Evolutionary conservation across 2,888 invertebrate genomes (phyloP), one percentile per base, ranked within the genome.

Genomic region (Trichacis sp.): DNA sequence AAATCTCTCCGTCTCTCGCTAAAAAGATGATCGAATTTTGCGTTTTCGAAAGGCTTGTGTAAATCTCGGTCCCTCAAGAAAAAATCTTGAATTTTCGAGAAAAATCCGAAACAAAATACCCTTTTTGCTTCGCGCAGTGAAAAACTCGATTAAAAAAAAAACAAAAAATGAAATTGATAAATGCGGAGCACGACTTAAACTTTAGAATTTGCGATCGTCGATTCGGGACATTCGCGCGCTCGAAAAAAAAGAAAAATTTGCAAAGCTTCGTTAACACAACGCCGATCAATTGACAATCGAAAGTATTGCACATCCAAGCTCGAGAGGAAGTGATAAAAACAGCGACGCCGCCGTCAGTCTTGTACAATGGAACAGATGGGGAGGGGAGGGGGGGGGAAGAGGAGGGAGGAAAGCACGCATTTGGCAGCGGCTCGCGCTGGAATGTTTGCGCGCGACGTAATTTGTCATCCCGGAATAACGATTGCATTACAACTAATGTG

Each of bases 61-160:
- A 57, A 65, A 51, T 57, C 64, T 60, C 61, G 48, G 60, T 65
- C 57, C 61, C 57, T 61, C 57, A n/a, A n/a, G n/a, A n/a, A n/a
- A n/a, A n/a, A n/a, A n/a, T n/a, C n/a, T n/a, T n/a, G n/a, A n/a
- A n/a, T n/a, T n/a, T n/a, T n/a, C n/a, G n/a, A n/a, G n/a, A n/a
- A n/a, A n/a, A n/a, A n/a, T n/a, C n/a, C n/a, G n/a, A n/a, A n/a
- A n/a, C n/a, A n/a, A n/a, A n/a, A n/a, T n/a, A n/a, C 45, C 24
- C 48, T 40, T 51, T 52, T 45, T 50, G 49, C 47, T 29, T 52
- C 14, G 43, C 33, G 29, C 9, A 18, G 33, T 33, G n/a, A 5
- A 24, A 24, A 24, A 24, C 24, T 24, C 8, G 24, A 8, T 24
- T 5, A 24, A 20, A 17, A 62, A 36, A 24, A 58, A 62, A 54